Base-by-base conservation (phyloP, 2,888 invertebrate genomes). In the Helleia helle region DNA sequence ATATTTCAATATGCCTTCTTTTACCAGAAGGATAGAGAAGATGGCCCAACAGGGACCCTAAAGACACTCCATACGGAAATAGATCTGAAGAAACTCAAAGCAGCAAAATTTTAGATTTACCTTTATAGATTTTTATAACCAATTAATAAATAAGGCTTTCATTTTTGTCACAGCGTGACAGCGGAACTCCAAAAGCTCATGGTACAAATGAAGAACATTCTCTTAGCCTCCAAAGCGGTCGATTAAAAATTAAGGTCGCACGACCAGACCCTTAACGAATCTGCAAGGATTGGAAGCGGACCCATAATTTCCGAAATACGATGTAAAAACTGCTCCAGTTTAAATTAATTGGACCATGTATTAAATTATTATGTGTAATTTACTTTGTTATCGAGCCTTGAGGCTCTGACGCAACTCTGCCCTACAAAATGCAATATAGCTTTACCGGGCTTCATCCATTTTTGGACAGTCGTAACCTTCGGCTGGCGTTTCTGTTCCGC, bases 401-500 rank as follows among this genome's bases (percentile, higher is more conserved):
- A 42, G 43, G 43, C 40, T 36, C 42, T 62, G 60, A 61, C 54
- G 61, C 59, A 62, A 62, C 43, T 42, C 38, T 44, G 54, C 49
- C 45, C 57, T 48, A 55, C 51, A 58, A 57, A 52, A 42, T 52
- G 56, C 55, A 54, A 56, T 56, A 36, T 42, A 44, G 17, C 9
- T 24, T 27, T 41, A 30, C 31, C 38, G 38, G 38, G 40, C 44
- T 48, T 62, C 71, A 69, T 73, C 75, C 79, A 69, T 72, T 76
- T 81, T 77, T 72, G 81, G 75, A 61, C 57, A 56, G 53, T 59
- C n/a, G 60, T 54, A 71, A 62, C 76, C 77, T 77, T 77, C 76
- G 65, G 62, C 54, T 54, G 46, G 51, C 55, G 63, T n/a, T n/a
- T n/a, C n/a, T n/a, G 69, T 76, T 76, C 76, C 76, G 72, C 79